phyloP scores from a whole-genome alignment of 2,797 vertebrate species.

The Gallirallus australis region DNA sequence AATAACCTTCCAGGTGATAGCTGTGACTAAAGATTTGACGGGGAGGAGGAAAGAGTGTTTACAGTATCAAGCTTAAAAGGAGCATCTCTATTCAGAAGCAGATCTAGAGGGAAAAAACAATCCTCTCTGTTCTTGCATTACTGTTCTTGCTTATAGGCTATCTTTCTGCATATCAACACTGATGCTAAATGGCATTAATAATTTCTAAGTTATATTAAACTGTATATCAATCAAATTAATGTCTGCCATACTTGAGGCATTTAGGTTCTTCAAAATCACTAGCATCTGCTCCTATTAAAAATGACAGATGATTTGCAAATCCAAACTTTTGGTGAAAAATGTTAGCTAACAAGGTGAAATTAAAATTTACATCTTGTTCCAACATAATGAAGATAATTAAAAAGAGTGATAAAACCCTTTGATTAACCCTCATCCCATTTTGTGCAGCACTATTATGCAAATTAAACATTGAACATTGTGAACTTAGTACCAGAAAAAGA shows the following conservation, averaged over 20 bases:
- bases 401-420: conserved; percentile 80
- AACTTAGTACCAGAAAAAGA: conserved; percentile 66
- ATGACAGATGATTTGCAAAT: conserved; percentile 80
- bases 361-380: conserved; percentile 82
- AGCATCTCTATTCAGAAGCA: neutral
- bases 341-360: conserved; percentile 81
- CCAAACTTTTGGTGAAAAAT: conserved; percentile 78
- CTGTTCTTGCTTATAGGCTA: neutral
- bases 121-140: neutral
- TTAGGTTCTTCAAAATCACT: conserved; percentile 68
- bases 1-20: conserved; percentile 51
- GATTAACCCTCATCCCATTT: conserved; percentile 78
- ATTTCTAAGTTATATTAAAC: conserved; percentile 71
- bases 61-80: conserved; percentile 2
- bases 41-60: neutral
- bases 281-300: conserved; percentile 81
- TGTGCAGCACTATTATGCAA: conserved; percentile 66
- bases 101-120: neutral
- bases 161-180: neutral
- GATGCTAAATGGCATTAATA: conserved; percentile 59
- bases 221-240: conserved; percentile 76
- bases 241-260: conserved; percentile 63
- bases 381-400: conserved; percentile 79
- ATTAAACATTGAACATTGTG: conserved; percentile 70
- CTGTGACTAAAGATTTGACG: neutral